Percentiles rank a stretch among this genome's conserved stretches.
Evolutionary conservation across 2,113 vertebrate genomes (phyloP).

Genomic region (Atlantisia rogersi): DNA sequence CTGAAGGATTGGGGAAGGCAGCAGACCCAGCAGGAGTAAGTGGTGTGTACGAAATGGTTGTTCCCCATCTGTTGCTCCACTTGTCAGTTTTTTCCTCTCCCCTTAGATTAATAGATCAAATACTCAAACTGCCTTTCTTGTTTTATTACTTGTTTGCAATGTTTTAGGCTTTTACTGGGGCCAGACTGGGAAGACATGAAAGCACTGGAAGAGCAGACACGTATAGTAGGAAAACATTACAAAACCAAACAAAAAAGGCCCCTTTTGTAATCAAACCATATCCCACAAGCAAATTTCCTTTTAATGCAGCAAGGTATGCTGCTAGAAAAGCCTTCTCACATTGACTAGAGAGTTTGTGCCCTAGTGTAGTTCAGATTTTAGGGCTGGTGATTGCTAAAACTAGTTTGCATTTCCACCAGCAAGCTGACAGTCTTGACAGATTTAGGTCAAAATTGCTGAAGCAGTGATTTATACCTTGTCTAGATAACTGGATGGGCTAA

Average conservation of each 20-base stretch:
- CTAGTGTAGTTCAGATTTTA: neutral
- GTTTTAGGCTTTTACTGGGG: neutral
- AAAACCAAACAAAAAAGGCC: neutral
- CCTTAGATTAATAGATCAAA: slow-evolving; percentile 6
- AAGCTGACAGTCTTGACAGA: neutral
- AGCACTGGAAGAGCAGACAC: neutral
- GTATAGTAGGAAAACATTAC: neutral
- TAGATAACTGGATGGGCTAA: neutral
- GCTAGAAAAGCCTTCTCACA: neutral
- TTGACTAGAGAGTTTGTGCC: neutral
- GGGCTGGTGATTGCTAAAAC: neutral
- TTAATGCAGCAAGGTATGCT: neutral
- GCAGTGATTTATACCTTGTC: neutral
- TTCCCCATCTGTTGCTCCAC: neutral
- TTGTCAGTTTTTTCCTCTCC: neutral
- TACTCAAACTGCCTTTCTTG: neutral
- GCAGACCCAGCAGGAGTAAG: neutral
- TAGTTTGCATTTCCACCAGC: neutral
- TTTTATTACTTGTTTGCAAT: neutral
- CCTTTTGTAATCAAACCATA: neutral
- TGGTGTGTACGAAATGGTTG: neutral
- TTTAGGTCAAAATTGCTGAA: neutral
- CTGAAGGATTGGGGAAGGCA: neutral
- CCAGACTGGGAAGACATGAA: neutral
- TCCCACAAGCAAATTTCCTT: neutral